A percentile compares a stretch with the other conserved stretches of the same genome.
phyloP scores from a whole-genome alignment of 1,140 invertebrate species.

The Potamilus streckersoni region DNA sequence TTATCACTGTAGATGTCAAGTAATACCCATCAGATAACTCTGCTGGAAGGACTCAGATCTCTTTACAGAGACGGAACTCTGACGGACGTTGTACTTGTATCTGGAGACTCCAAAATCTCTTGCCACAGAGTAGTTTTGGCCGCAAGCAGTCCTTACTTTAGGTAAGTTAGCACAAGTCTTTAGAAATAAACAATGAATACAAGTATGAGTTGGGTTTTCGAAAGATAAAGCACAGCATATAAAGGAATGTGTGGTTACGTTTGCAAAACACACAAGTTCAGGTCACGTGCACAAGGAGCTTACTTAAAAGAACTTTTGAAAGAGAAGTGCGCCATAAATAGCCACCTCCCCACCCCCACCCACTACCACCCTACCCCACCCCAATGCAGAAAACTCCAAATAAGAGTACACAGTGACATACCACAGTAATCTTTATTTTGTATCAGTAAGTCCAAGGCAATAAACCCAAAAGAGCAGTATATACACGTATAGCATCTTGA shows the following conservation, averaged over 20 bases:
- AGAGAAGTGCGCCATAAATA: too few relatives aligned
- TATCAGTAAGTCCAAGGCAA: too few relatives aligned
- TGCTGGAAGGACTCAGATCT: constrained; percentile 83
- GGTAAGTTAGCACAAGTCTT: constrained; percentile 61
- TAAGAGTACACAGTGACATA: too few relatives aligned
- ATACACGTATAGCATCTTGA: too few relatives aligned
- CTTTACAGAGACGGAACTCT: constrained; percentile 88
- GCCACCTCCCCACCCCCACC: too few relatives aligned
- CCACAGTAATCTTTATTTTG: too few relatives aligned
- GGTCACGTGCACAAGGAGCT: not conserved
- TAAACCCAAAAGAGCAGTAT: too few relatives aligned
- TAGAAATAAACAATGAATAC: not conserved
- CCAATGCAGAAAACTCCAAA: too few relatives aligned
- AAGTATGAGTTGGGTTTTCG: too few relatives aligned
- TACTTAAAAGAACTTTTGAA: not conserved
- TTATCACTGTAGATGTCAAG: too few relatives aligned
- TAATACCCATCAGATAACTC: constrained; percentile 75
- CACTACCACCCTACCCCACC: too few relatives aligned
- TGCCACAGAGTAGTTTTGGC: constrained; percentile 58
- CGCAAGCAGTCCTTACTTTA: constrained; percentile 73
- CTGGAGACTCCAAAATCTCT: constrained; percentile 32
- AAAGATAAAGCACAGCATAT: not conserved
- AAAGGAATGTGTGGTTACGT: not conserved
- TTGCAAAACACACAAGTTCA: not conserved
- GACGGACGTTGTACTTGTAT: constrained; percentile 68